Evolutionary conservation across 2,113 vertebrate genomes (phyloP), one percentile per base, ranked within the genome.

Genomic region (Lanius collurio): DNA sequence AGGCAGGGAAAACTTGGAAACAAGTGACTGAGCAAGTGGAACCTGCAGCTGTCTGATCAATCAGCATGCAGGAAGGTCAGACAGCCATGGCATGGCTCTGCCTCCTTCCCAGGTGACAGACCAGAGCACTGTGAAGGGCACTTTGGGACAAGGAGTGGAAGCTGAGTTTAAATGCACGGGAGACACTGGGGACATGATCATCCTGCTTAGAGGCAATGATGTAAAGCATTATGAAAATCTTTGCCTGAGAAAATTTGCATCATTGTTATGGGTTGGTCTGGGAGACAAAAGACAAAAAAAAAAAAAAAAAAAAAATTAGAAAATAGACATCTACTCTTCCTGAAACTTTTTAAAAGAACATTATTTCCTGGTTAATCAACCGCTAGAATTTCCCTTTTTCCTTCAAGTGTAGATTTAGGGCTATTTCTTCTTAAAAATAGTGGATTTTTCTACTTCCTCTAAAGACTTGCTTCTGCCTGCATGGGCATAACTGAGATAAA

Each of bases 401-500:
- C 12, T 57, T 81, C 8, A 15, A 63, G 5, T 52, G 5, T 33
- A 78, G 60, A 42, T 30, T 23, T 11, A 33, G 11, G 21, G 3
- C 2, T 75, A 79, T 63, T 78, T 75, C 7, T 63, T 84, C 46
- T 74, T 57, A 4, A 90, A 52, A 27, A 17, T 37, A 39, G 21
- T 50, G 6, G 0, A 0, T 14, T 67, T 56, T 76, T 64, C 12
- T 65, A 8, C 8, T 4, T 80, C 22, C 44, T 77, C 3, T 35
- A 16, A 39, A 76, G 39, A 22, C 8, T 64, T 71, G 13, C 4
- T 83, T 85, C 22, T 60, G 11, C 33, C 41, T 80, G n/a, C 24
- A 46, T 20, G 28, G 63, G 5, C 7, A 41, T 49, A 83, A 63
- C 14, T 63, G 31, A 89, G 31, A 78, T 30, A n/a, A 87, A 26